A percentile compares a stretch with the other conserved stretches of the same genome.
Evolutionary conservation across 2,797 vertebrate species (phyloP).

Genomic region (Gobio occitaniae): DNA sequence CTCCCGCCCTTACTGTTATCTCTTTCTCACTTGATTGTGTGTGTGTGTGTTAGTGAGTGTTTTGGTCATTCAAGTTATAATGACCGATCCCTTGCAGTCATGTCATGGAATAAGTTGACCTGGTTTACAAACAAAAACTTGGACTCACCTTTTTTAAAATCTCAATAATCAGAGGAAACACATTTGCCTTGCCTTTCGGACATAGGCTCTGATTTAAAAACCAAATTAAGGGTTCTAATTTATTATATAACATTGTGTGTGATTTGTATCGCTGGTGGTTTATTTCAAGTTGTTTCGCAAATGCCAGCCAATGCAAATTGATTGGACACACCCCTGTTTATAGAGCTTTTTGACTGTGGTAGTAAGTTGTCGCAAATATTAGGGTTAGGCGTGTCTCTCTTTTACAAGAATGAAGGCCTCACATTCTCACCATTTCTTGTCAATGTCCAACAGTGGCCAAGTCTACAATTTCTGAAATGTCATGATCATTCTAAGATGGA

Average conservation of each 20-base stretch:
- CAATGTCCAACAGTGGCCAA: neutral
- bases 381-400: neutral
- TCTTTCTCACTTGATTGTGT: neutral
- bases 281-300: neutral
- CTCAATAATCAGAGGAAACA: neutral
- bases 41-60: slow-evolving; percentile 58
- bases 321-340: neutral
- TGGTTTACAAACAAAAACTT: slow-evolving; percentile 29
- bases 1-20: neutral
- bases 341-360: neutral
- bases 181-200: neutral
- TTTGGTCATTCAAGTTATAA: slow-evolving; percentile 19
- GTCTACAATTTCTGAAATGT: neutral
- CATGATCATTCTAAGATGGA: neutral
- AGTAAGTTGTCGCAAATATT: neutral
- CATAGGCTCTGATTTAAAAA: neutral
- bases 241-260: neutral
- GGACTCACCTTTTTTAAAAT: neutral
- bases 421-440: neutral
- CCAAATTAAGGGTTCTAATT: neutral
- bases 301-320: neutral
- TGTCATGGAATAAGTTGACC: slow-evolving; percentile 37
- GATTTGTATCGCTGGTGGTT: neutral
- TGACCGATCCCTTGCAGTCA: slow-evolving; percentile 12
- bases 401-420: neutral